Percentiles rank a stretch among this genome's conserved stretches.
phyloP scores from a whole-genome alignment of 2,888 invertebrate genomes.

The Hypselothyrea guttata region DNA sequence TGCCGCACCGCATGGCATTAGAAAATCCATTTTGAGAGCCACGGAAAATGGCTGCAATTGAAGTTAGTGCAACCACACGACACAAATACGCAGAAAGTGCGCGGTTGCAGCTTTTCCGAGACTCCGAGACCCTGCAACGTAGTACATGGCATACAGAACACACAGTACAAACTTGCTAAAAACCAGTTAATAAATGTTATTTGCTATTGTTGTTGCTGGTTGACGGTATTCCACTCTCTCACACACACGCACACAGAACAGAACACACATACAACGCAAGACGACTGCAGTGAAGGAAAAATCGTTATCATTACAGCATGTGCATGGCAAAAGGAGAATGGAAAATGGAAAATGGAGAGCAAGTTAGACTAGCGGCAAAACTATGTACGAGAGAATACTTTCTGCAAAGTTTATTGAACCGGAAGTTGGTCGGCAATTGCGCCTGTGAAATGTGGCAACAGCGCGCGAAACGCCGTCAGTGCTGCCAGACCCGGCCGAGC shows the following conservation, averaged over 20 bases:
- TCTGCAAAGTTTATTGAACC: constrained; percentile 73
- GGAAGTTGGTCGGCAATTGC: constrained; percentile 61
- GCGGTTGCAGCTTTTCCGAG: constrained; percentile 20
- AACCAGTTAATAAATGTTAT: constrained; percentile 68
- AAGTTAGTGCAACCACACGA: constrained; percentile 30
- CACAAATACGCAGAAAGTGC: constrained; percentile 49
- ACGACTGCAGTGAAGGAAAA: constrained; percentile 57
- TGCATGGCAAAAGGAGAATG: too few species aligned
- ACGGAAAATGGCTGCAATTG: constrained; percentile 45
- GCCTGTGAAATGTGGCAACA: constrained; percentile 70
- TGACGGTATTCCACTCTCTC: constrained; percentile 21
- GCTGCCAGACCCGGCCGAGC: constrained; percentile 1
- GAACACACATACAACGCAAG: too few species aligned
- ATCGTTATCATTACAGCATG: constrained; percentile 70
- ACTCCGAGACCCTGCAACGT: constrained; percentile 41
- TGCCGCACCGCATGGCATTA: constrained; percentile 24
- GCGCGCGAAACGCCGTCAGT: constrained; percentile 37
- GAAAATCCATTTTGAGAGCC: constrained; percentile 51
- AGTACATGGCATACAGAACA: constrained; percentile 19
- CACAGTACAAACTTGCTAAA: constrained; percentile 17
- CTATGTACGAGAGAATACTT: constrained; percentile 62
- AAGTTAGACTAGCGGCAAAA: constrained; percentile 20
- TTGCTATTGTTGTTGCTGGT: constrained; percentile 50
- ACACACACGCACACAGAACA: constrained; percentile 23
- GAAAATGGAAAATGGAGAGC: constrained; percentile 3